A percentile compares a stretch with the other conserved stretches of the same genome.
Evolutionary conservation across 2,888 invertebrate species (phyloP).

Genomic region (Phortica okadai): DNA sequence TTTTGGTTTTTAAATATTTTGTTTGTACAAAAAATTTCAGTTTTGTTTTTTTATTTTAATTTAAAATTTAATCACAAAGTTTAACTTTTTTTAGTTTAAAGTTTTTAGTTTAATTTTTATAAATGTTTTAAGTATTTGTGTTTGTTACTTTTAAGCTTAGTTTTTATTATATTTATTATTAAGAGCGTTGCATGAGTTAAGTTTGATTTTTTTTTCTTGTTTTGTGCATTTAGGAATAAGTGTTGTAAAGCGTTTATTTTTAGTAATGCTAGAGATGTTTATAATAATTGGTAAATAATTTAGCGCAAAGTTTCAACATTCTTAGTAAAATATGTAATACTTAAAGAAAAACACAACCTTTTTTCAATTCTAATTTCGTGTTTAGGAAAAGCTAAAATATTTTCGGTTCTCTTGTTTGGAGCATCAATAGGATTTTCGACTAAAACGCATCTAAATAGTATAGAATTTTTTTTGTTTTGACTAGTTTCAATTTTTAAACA

Average conservation of each 20-base stretch:
- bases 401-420: too few species aligned
- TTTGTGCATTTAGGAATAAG: slow-evolving; percentile 33
- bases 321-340: slow-evolving; percentile 6
- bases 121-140: slow-evolving; percentile 6
- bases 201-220: not conserved
- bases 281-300: slow-evolving; percentile 7
- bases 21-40: slow-evolving; percentile 15
- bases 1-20: slow-evolving; percentile 32
- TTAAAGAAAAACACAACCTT: slow-evolving; percentile 31
- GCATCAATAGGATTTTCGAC: too few species aligned
- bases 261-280: slow-evolving; percentile 1
- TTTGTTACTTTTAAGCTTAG: slow-evolving; percentile 51
- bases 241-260: slow-evolving; percentile 29
- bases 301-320: not conserved
- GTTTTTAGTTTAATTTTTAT: slow-evolving; percentile 15
- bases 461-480: too few species aligned
- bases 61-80: slow-evolving; percentile 66
- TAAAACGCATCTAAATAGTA: too few species aligned
- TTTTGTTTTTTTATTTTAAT: slow-evolving; percentile 45
- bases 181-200: slow-evolving; percentile 20
- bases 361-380: not conserved
- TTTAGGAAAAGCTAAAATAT: not conserved
- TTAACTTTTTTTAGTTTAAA: slow-evolving; percentile 45
- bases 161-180: slow-evolving; percentile 34
- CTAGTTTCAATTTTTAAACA: too few species aligned